Evolutionary conservation across 2,113 vertebrate genomes (phyloP).

Genomic region (Lucifuga dentata): DNA sequence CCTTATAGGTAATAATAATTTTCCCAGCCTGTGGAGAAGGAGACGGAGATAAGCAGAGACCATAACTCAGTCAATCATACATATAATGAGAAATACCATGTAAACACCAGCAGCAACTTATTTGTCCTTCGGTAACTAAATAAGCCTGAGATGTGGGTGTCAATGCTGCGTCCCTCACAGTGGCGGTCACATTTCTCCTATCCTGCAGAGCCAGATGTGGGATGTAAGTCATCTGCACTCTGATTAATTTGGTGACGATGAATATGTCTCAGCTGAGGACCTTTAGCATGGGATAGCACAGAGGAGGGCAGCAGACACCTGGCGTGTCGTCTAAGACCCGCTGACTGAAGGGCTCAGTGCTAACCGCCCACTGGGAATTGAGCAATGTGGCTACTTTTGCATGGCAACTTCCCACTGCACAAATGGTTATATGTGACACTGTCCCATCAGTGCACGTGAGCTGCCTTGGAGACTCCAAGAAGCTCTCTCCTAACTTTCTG

Average conservation of each 20-base stretch:
- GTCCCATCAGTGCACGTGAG: slow-evolving; percentile 55
- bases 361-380: slow-evolving; percentile 75
- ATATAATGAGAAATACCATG: slow-evolving; percentile 49
- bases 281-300: slow-evolving; percentile 70
- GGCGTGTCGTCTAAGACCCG: slow-evolving; percentile 75
- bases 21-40: slow-evolving; percentile 81
- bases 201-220: slow-evolving; percentile 71
- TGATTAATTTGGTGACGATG: slow-evolving; percentile 87
- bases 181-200: slow-evolving; percentile 71
- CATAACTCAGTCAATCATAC: slow-evolving; percentile 31
- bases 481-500: slow-evolving; percentile 47
- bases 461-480: slow-evolving; percentile 43
- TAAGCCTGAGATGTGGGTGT: slow-evolving; percentile 75
- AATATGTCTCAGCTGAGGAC: slow-evolving; percentile 83
- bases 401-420: slow-evolving; percentile 74
- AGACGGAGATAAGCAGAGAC: slow-evolving; percentile 29
- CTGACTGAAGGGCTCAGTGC: slow-evolving; percentile 80
- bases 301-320: slow-evolving; percentile 79
- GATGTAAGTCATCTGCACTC: slow-evolving; percentile 66
- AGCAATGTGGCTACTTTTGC: slow-evolving; percentile 76
- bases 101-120: slow-evolving; percentile 35
- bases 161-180: slow-evolving; percentile 70
- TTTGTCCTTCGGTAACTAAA: slow-evolving; percentile 70
- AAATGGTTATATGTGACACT: slow-evolving; percentile 61
- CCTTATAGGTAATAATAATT: slow-evolving; percentile 82